phyloP scores from a whole-genome alignment of 2,888 invertebrate genomes.

The Ophion costatus region DNA sequence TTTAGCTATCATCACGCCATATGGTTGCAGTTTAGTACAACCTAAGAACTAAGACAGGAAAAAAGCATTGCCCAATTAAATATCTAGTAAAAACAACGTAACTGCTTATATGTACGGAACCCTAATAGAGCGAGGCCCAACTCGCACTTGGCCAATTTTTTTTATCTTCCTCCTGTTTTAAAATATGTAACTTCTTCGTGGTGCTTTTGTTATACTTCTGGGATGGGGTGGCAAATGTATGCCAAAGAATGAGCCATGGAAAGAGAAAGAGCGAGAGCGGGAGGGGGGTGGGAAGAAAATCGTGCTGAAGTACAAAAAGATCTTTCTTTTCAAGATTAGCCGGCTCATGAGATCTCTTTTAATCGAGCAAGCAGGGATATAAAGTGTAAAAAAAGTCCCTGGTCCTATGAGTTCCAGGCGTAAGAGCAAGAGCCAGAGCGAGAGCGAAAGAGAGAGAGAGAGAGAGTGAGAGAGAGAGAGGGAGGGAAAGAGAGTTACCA shows the following conservation, averaged over 20 bases:
- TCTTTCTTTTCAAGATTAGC: conserved; percentile 5
- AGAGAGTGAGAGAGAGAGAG: conserved; percentile 41
- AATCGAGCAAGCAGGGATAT: conserved; percentile 29
- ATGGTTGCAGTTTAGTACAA: no score
- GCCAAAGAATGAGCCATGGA: neutral
- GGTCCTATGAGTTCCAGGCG: conserved; percentile 60
- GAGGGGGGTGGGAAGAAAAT: neutral
- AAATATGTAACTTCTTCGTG: neutral
- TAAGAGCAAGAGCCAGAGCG: conserved; percentile 35
- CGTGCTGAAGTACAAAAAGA: conserved; percentile 7
- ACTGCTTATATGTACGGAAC: no score
- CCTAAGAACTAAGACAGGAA: no score
- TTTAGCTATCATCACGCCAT: no score
- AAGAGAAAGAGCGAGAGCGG: no score
- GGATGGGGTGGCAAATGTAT: neutral
- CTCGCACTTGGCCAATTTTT: no score
- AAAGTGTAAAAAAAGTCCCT: conserved; percentile 46
- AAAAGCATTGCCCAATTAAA: no score
- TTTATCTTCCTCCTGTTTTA: neutral
- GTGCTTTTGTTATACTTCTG: neutral
- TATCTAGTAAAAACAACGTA: no score
- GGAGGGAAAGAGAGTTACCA: conserved; percentile 46
- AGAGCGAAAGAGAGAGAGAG: conserved; percentile 42
- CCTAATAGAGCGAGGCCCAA: no score
- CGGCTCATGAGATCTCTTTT: conserved; percentile 22